Base-by-base conservation (phyloP, 1,140 invertebrate species). In the Wiebesia pumilae region DNA sequence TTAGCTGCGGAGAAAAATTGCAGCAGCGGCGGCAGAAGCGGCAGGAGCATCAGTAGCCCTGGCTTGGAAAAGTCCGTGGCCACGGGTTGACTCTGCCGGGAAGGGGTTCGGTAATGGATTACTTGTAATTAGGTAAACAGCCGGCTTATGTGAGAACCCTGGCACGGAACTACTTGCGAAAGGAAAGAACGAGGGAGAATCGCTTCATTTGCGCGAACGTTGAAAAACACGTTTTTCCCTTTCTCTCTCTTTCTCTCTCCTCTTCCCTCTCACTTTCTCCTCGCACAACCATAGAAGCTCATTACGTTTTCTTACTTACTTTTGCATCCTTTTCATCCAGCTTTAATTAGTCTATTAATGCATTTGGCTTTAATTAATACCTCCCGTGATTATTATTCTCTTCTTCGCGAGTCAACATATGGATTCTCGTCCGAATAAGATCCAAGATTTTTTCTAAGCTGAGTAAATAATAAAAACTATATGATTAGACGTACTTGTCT, bases 121-220 rank as follows among this genome's bases (percentile, higher is more conserved):
- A 91, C 90, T 89, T 88, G 89, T 90, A 90, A 91, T 91, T 91
- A 90, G 90, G 90, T 88, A 91, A 91, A 90, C 88, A 90, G 69
- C 84, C 47, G 88, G 85, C 89, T 90, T 73, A 62, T 73, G 35
- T 73, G 69, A 73, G 16, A 73, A 73, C 2, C 0, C 35, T n/a
- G 40, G 71, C 21, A 7, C 24, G 40, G 24, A 75, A 75, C 0
- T 73, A 75, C 38, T 38, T 43, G 38, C 6, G 40, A 75, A 33
- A 16, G 33, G 47, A 86, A 86, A 43, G 38, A 71, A 7, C 3
- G 62, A 71, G 14, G 54, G 40, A 51, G 43, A 82, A 82, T 82
- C 65, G 67, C 81, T 83, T 35, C 67, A 83, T 75, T 75, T 58
- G 12, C 38, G 16, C 47, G 77, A 40, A 16, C 73, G 83, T 77